Percentiles rank a stretch among this genome's conserved stretches.
Evolutionary conservation across 2,888 invertebrate genomes (phyloP).

Genomic region (Scaeva pyrastri): DNA sequence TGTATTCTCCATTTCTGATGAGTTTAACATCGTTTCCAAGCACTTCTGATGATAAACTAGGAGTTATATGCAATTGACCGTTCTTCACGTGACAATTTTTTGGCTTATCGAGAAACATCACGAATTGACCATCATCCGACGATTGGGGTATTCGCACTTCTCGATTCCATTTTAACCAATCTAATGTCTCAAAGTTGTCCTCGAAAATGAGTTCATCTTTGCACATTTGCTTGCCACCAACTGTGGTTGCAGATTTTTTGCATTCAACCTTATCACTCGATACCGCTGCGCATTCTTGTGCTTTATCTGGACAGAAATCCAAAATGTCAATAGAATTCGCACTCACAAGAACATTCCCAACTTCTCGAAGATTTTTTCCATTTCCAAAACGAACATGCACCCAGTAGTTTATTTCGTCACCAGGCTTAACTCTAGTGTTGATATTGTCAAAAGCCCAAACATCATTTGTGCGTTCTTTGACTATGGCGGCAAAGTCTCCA

Average conservation of each 20-base stretch:
- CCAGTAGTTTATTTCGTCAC: conserved; percentile 87
- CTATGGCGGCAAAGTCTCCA: conserved; percentile 85
- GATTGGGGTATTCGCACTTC: conserved; percentile 86
- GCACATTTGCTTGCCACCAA: conserved; percentile 83
- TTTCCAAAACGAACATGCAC: conserved; percentile 83
- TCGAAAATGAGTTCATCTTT: conserved; percentile 86
- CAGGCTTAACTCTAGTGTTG: conserved; percentile 83
- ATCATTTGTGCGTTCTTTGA: conserved; percentile 83
- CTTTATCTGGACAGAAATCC: background rate
- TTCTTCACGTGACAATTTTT: conserved; percentile 80
- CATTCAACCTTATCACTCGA: conserved; percentile 12
- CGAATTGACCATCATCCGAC: conserved; percentile 84
- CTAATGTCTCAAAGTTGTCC: conserved; percentile 86
- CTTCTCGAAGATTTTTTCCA: conserved; percentile 18
- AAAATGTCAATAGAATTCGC: background rate
- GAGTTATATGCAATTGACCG: conserved; percentile 82
- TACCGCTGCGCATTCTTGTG: conserved; percentile 23
- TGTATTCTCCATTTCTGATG: conserved; percentile 79
- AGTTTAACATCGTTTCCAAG: conserved; percentile 75
- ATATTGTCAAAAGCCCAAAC: conserved; percentile 85
- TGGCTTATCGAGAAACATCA: conserved; percentile 82
- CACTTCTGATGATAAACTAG: conserved; percentile 79
- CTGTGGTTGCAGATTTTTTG: conserved; percentile 78
- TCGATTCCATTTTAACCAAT: conserved; percentile 85
- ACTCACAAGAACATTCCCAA: conserved; percentile 7